Conservation (phyloP, 2,888 invertebrate species). For the Psylliodes chrysocephalus region DNA sequence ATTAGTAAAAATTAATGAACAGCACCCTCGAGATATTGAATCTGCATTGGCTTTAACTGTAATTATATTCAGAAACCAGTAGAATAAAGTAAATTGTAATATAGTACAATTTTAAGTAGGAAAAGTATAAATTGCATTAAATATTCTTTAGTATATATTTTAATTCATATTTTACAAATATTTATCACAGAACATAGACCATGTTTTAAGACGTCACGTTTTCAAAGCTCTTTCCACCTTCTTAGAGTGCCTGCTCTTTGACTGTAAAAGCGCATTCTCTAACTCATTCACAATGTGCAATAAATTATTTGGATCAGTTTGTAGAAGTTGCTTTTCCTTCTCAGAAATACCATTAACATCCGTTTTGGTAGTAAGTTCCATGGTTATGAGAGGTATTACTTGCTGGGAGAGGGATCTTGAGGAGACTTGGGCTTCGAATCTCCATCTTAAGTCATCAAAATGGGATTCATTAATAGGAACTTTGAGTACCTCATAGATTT, state of each 20-base stretch:
- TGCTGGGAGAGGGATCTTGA: conserved; percentile 70
- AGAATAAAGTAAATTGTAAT: no score
- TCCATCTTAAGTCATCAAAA: conserved; percentile 73
- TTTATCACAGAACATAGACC: conserved; percentile 1
- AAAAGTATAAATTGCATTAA: no score
- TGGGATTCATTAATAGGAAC: conserved; percentile 64
- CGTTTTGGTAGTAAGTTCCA: conserved; percentile 66
- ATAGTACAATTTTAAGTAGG: no score
- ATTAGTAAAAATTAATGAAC: no score
- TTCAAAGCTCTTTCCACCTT: conserved; percentile 59
- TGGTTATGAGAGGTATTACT: conserved; percentile 69
- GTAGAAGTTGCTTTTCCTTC: conserved; percentile 64
- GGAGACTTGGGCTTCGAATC: conserved; percentile 73
- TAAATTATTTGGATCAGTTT: conserved; percentile 72
- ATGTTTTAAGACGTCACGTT: conserved; percentile 41
- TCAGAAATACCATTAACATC: conserved; percentile 53
- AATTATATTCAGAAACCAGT: no score
- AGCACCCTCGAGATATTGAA: no score
- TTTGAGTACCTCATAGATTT: conserved; percentile 64
- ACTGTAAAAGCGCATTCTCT: conserved; percentile 72
- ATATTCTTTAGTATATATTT: no score
- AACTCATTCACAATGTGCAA: conserved; percentile 71
- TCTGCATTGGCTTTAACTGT: no score
- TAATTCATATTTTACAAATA: no score
- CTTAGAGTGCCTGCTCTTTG: conserved; percentile 66